These are phyloP conservation scores for Hirudinaria manillensis DNA, from an alignment of 2,888 invertebrate species.

Conservation along the genomic window DNA sequence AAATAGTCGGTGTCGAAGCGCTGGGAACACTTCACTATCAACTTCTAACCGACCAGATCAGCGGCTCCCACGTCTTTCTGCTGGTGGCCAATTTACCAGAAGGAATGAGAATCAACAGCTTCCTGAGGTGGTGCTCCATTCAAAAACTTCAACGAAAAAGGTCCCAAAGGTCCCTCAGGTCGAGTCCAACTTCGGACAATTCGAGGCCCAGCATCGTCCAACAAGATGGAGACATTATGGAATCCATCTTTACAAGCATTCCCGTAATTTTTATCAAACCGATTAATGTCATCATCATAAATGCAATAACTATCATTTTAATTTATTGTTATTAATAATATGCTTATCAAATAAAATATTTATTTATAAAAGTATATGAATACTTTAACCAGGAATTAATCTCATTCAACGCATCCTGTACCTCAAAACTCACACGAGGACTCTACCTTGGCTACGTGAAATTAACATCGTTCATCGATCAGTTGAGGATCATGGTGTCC, in stretches of 20 bases:
- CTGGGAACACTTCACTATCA: constrained; percentile 24
- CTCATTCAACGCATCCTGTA: constrained; percentile 71
- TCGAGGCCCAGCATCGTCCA: not conserved
- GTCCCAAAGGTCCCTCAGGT: too few relatives aligned
- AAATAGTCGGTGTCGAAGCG: not conserved
- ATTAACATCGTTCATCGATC: constrained; percentile 89
- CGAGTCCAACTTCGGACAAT: not conserved
- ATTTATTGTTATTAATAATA: not conserved
- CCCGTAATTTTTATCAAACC: not conserved
- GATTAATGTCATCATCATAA: not conserved
- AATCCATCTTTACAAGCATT: constrained; percentile 8
- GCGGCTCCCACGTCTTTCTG: constrained; percentile 17
- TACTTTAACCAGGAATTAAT: constrained; percentile 58
- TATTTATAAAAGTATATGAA: too few relatives aligned
- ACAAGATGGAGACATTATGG: not conserved
- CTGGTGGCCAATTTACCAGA: constrained; percentile 14
- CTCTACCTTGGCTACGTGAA: constrained; percentile 92
- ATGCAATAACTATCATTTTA: too few relatives aligned
- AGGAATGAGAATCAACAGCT: not conserved
- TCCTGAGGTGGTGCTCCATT: constrained; percentile 18
- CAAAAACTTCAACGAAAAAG: constrained; percentile 13
- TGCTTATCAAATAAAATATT: too few relatives aligned
- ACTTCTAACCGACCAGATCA: constrained; percentile 9
- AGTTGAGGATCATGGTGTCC: constrained; percentile 85
- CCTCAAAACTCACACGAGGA: constrained; percentile 74